A percentile compares a stretch with the other conserved stretches of the same genome.
Evolutionary conservation across 1,140 invertebrate genomes (phyloP).

Genomic region (Manduca sexta): DNA sequence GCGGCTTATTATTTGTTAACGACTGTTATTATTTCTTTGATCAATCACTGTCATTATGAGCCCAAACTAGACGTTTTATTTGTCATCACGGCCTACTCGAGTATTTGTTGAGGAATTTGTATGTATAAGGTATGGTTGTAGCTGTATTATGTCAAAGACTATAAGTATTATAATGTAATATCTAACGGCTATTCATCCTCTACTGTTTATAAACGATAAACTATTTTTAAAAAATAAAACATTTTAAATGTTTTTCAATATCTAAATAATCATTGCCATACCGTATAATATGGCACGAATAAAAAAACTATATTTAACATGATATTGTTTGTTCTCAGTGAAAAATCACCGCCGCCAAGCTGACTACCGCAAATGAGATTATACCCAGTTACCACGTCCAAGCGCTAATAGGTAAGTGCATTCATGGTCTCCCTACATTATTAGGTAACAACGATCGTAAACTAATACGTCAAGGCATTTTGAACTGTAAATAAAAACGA

Average conservation of each 20-base stretch:
- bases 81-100: conserved; percentile 23
- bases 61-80: conserved; percentile 30
- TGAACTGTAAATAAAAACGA: too few species aligned
- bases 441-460: too few species aligned
- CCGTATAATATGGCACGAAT: too few species aligned
- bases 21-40: conserved; percentile 47
- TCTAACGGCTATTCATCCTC: neutral
- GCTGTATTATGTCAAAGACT: neutral
- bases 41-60: conserved; percentile 37
- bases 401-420: conserved; percentile 68
- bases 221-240: neutral
- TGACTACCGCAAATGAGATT: conserved; percentile 72
- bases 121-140: too few species aligned
- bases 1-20: conserved; percentile 48
- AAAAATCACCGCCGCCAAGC: conserved; percentile 64
- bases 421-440: neutral
- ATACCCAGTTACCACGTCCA: conserved; percentile 62
- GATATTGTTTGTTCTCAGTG: conserved; percentile 47
- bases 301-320: too few species aligned
- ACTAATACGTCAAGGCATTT: too few species aligned
- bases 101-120: neutral
- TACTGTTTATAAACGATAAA: neutral
- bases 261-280: conserved; percentile 3
- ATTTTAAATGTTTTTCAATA: too few species aligned
- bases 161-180: neutral